phyloP scores from a whole-genome alignment of 2,888 invertebrate genomes.

The Euplexia lucipara region DNA sequence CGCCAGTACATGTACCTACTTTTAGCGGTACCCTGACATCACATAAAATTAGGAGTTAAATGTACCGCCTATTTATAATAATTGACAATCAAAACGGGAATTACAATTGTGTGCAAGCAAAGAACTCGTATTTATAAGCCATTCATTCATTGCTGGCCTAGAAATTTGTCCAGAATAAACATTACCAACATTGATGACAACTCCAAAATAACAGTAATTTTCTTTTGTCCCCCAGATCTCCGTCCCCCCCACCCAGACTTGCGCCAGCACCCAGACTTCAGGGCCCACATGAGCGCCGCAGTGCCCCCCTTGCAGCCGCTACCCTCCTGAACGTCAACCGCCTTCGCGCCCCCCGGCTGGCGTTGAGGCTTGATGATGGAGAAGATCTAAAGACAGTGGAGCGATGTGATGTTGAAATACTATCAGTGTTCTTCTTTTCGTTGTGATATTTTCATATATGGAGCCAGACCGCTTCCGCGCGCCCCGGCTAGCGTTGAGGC shows the following conservation, averaged over 20 bases:
- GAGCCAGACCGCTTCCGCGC: conserved; percentile 89
- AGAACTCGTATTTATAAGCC: no score
- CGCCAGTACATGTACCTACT: no score
- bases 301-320: conserved; percentile 85
- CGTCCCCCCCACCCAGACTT: conserved; percentile 82
- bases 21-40: no score
- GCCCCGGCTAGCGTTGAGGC: conserved; percentile 86
- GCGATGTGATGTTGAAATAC: conserved; percentile 45
- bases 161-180: no score
- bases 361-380: conserved; percentile 80
- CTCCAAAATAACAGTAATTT: background rate
- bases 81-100: no score
- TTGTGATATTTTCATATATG: no score
- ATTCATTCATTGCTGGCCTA: no score
- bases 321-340: conserved; percentile 87
- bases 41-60: no score
- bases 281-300: conserved; percentile 77
- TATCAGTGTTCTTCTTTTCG: conserved; percentile 5
- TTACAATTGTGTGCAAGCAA: no score
- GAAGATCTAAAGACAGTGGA: conserved; percentile 49
- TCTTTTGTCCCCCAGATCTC: conserved; percentile 71
- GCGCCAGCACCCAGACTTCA: conserved; percentile 83
- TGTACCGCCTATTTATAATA: no score
- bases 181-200: no score
- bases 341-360: conserved; percentile 87